Evolutionary conservation across 2,113 vertebrate species (phyloP).

Genomic region (Oostethus manadensis): DNA sequence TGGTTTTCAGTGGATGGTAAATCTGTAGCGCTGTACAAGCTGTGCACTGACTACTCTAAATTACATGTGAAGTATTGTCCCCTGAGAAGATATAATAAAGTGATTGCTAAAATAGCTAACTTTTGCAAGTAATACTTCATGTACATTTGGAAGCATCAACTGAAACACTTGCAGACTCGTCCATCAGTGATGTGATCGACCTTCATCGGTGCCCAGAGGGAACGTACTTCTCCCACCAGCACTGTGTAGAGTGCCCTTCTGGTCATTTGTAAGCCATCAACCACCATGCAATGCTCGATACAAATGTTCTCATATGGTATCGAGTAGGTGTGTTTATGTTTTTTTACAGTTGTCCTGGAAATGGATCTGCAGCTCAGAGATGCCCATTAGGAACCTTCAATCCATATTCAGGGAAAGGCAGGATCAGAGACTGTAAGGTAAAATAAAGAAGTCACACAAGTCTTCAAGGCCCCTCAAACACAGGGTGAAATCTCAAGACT

Average conservation of each 20-base stretch:
- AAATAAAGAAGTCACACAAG: neutral
- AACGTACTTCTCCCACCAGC: conserved; percentile 63
- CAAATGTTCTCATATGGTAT: neutral
- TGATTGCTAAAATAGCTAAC: no score
- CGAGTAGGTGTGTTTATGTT: conserved; percentile 3
- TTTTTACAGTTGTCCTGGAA: conserved; percentile 69
- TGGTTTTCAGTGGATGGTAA: no score
- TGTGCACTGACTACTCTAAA: neutral
- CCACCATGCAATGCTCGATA: conserved; percentile 13
- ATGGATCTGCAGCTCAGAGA: conserved; percentile 63
- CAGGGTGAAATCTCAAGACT: no score
- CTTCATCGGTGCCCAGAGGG: conserved; percentile 67
- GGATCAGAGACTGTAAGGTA: conserved; percentile 75
- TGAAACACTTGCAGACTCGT: conserved; percentile 40
- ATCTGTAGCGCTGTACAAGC: no score
- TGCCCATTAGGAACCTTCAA: conserved; percentile 74
- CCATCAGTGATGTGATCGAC: conserved; percentile 9
- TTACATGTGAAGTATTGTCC: neutral
- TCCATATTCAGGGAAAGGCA: conserved; percentile 59
- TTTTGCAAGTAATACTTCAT: neutral
- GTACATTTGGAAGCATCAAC: conserved; percentile 19
- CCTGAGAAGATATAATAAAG: no score
- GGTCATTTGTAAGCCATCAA: conserved; percentile 78
- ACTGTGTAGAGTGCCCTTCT: conserved; percentile 75
- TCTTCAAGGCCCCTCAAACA: no score